These are phyloP conservation scores for Glossosoma conforme DNA, from an alignment of 1,140 invertebrate genomes.

Conservation along the genomic window DNA sequence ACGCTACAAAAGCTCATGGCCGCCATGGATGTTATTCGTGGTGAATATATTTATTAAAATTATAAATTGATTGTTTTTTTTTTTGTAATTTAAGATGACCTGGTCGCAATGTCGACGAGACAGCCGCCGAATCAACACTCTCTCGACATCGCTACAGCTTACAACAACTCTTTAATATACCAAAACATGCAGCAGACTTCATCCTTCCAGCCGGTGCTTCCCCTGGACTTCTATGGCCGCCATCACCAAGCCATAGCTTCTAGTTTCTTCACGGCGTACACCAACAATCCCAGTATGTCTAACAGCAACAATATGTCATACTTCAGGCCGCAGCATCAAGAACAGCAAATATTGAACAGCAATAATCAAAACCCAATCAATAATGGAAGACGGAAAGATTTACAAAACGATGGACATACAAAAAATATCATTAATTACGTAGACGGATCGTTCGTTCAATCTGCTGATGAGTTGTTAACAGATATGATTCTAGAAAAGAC, in stretches of 20 bases:
- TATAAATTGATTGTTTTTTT: too few relatives aligned
- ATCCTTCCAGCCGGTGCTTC: conserved; percentile 21
- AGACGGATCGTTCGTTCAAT: too few relatives aligned
- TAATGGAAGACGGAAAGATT: background rate
- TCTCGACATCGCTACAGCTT: conserved; percentile 4
- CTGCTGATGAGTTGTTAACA: too few relatives aligned
- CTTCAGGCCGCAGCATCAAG: conserved; percentile 9
- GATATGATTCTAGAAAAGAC: too few relatives aligned
- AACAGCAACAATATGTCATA: conserved; percentile 17
- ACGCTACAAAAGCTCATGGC: too few relatives aligned
- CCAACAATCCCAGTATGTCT: conserved; percentile 11
- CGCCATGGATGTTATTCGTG: too few relatives aligned
- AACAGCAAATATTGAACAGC: conserved; percentile 1
- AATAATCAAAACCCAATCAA: background rate
- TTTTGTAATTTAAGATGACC: too few relatives aligned
- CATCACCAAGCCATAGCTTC: conserved; percentile 25
- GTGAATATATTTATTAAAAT: too few relatives aligned
- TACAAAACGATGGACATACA: too few relatives aligned
- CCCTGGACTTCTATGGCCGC: conserved; percentile 24
- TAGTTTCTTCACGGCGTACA: conserved; percentile 20
- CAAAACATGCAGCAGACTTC: conserved; percentile 19
- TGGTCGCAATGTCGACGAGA: too few relatives aligned
- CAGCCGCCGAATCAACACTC: too few relatives aligned
- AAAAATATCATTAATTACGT: too few relatives aligned
- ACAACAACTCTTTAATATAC: conserved; percentile 24